Evolutionary conservation across 2,113 vertebrate genomes (phyloP).

Genomic region (Platysteira castanea): DNA sequence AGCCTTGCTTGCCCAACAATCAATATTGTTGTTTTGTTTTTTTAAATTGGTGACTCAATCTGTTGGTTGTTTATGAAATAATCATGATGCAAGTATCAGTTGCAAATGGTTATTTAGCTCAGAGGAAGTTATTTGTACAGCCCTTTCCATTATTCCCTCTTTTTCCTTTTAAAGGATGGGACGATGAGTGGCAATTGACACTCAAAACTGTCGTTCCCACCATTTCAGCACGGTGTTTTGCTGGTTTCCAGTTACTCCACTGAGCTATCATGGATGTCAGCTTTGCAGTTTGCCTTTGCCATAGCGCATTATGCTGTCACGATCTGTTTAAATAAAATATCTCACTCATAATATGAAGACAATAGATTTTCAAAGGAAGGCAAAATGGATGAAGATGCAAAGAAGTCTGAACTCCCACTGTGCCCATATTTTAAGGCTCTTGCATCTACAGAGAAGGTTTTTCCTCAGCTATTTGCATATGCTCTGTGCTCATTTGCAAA

Average conservation of each 20-base stretch:
- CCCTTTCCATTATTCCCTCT: not conserved
- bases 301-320: not conserved
- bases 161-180: not conserved
- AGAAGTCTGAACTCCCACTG: not conserved
- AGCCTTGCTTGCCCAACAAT: not conserved
- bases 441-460: not conserved
- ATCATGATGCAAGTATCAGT: not conserved
- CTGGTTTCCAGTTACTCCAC: not conserved
- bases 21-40: not conserved
- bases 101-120: not conserved
- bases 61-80: not conserved
- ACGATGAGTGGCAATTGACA: not conserved
- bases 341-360: not conserved
- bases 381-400: not conserved
- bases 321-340: constrained; percentile 30
- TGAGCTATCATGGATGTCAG: not conserved
- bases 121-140: not conserved
- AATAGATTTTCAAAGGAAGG: not conserved
- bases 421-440: not conserved
- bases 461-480: not conserved
- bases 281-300: not conserved
- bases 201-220: not conserved
- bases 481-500: not conserved
- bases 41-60: not conserved
- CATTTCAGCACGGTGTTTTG: not conserved